Evolutionary conservation across 2,797 vertebrate genomes (phyloP).

Genomic region (Pangasius larnaudii): DNA sequence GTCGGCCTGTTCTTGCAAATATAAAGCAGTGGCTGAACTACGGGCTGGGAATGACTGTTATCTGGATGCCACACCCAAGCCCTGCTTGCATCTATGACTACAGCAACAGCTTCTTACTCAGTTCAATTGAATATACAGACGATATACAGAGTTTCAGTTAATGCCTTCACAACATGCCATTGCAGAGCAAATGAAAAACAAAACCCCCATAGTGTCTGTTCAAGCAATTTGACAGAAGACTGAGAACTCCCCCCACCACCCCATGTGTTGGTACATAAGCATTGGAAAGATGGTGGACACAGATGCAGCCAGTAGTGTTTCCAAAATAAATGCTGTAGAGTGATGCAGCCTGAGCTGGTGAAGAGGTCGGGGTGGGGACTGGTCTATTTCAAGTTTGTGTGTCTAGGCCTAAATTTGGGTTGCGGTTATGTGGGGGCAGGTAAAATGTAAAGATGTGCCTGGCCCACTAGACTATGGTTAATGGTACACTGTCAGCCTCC

Average conservation of each 20-base stretch:
- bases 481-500: conserved; percentile 55
- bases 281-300: conserved; percentile 48
- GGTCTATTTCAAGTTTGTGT: conserved; percentile 38
- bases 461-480: conserved; percentile 46
- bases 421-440: conserved; percentile 48
- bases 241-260: neutral
- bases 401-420: conserved; percentile 41
- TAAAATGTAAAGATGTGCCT: conserved; percentile 54
- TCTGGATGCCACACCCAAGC: conserved; percentile 31
- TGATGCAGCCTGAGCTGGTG: conserved; percentile 36
- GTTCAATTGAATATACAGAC: neutral
- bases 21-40: conserved; percentile 31
- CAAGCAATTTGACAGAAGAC: conserved; percentile 24
- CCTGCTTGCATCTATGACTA: conserved; percentile 20
- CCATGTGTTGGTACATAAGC: conserved; percentile 47
- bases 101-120: conserved; percentile 15
- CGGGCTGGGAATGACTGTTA: conserved; percentile 39
- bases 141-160: neutral
- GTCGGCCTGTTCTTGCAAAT: conserved; percentile 22
- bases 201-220: neutral
- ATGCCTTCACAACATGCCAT: conserved; percentile 1
- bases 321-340: conserved; percentile 52
- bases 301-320: conserved; percentile 49
- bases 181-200: neutral
- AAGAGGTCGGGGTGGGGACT: conserved; percentile 36